Conservation (phyloP, 2,888 invertebrate species). For the Napeogenes sylphis region DNA sequence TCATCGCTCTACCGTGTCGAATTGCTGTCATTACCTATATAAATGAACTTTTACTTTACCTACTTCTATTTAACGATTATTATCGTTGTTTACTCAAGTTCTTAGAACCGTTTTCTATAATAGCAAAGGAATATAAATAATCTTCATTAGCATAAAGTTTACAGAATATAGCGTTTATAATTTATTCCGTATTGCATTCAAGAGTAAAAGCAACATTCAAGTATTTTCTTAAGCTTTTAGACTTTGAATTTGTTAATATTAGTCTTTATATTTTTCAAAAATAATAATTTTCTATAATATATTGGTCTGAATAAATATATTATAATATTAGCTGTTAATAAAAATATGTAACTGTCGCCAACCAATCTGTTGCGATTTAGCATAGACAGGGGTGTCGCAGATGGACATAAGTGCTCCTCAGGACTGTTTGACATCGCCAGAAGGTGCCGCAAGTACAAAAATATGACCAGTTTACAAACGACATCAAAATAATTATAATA, state of each 20-base stretch:
- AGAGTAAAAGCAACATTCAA: conserved; percentile 24
- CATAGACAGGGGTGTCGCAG: conserved; percentile 69
- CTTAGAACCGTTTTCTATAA: conserved; percentile 12
- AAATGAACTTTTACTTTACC: conserved; percentile 37
- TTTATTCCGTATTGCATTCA: conserved; percentile 25
- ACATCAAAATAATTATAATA: conserved; percentile 44
- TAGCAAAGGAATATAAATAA: conserved; percentile 18
- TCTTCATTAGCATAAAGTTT: conserved; percentile 22
- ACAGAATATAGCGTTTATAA: conserved; percentile 21
- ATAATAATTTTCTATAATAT: too few relatives aligned
- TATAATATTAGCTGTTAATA: too few relatives aligned
- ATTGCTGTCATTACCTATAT: conserved; percentile 64
- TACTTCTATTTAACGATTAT: conserved; percentile 28
- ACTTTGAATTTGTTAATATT: conserved; percentile 6
- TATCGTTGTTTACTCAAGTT: conserved; percentile 15
- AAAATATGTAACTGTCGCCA: conserved; percentile 39
- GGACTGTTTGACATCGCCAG: conserved; percentile 42
- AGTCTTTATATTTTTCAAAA: too few relatives aligned
- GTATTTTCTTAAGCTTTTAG: conserved; percentile 23
- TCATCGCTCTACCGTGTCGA: conserved; percentile 63
- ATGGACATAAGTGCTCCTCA: conserved; percentile 66
- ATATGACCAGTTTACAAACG: conserved; percentile 56
- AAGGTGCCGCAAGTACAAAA: conserved; percentile 66
- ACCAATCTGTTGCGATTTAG: conserved; percentile 65
- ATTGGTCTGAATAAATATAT: too few relatives aligned